Percentiles rank a stretch among this genome's conserved stretches.
phyloP scores from a whole-genome alignment of 2,113 vertebrate species.

The Lophura nycthemera region DNA sequence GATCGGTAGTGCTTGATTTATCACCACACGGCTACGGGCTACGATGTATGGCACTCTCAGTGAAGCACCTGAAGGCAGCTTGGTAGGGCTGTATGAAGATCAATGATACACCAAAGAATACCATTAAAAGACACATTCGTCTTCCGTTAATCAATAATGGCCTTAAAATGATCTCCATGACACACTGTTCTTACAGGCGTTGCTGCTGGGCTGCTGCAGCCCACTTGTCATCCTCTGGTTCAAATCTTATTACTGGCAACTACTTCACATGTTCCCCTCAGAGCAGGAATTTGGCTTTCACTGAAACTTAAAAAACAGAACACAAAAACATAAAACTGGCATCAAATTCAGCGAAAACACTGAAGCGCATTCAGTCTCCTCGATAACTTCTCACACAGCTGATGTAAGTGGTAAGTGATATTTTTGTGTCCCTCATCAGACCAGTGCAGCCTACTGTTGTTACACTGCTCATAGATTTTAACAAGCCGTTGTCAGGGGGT shows the following conservation, averaged over 20 bases:
- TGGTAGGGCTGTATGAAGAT: slow-evolving; percentile 71
- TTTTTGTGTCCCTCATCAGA: background rate
- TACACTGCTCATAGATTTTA: background rate
- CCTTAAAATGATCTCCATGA: slow-evolving; percentile 65
- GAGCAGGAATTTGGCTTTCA: slow-evolving; percentile 24
- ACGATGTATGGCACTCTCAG: background rate
- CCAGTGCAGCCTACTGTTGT: background rate
- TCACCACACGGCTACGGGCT: slow-evolving; percentile 40
- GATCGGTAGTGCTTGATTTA: slow-evolving; percentile 33
- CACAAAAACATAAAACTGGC: background rate
- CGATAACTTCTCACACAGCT: background rate
- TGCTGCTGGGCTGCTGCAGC: slow-evolving; percentile 36
- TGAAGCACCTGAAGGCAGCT: slow-evolving; percentile 52
- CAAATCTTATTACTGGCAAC: slow-evolving; percentile 41
- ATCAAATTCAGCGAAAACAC: background rate
- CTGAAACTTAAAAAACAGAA: slow-evolving; percentile 28
- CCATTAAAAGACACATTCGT: slow-evolving; percentile 74
- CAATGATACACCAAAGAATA: slow-evolving; percentile 70
- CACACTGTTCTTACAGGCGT: slow-evolving; percentile 41
- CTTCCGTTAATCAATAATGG: slow-evolving; percentile 75
- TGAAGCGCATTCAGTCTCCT: background rate
- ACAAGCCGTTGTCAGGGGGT: background rate
- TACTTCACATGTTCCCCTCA: background rate
- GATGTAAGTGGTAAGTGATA: background rate
- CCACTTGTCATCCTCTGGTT: slow-evolving; percentile 46